Evolutionary conservation across 2,888 invertebrate genomes (phyloP), one percentile per base, ranked within the genome.

Genomic region (Cataglyphis livida): DNA sequence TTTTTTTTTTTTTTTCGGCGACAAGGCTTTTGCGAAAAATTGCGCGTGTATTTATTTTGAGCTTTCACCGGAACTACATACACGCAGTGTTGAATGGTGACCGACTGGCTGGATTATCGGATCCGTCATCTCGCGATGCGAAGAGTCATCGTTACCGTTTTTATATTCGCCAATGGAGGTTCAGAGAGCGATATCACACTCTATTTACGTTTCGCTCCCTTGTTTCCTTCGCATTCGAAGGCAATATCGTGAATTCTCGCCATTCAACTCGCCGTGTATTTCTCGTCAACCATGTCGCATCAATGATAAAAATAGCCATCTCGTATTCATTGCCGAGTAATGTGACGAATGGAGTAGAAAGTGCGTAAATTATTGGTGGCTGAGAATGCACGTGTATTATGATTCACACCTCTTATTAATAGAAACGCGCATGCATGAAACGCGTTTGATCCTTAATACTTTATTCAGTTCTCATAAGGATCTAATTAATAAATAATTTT

Each of bases 21-120:
- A 35, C 25, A 35, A 35, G 41, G 70, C 62, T 79, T 59, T 83
- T 70, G 65, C 65, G 64, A 75, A 85, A 84, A 73, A 66, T 6
- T 6, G 32, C 82, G 68, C 66, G 70, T 73, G 81, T 89, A 90
- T 90, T 86, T 87, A 90, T 87, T 88, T 90, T 86, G 84, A 84
- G 89, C 90, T 90, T 87, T 79, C 71, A 51, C 57, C 44, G 71
- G 74, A 44, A 44, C 75, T 81, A 70, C 78, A 48, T 35, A 6
- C 6, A 35, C 32, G 32, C 48, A n/a, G 51, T 66, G 76, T 81
- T 86, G 84, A 85, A 88, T 86, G 76, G 64, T 76, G 71, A 81
- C 85, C 83, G 66, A 61, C 66, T 2, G 25, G 41, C 66, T 51
- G 89, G 89, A 88, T 89, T 89, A 90, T 89, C 81, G 87, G 88